These are phyloP conservation scores for Muschampia plurimacula DNA, from an alignment of 2,888 invertebrate genomes.

Conservation along the genomic window DNA sequence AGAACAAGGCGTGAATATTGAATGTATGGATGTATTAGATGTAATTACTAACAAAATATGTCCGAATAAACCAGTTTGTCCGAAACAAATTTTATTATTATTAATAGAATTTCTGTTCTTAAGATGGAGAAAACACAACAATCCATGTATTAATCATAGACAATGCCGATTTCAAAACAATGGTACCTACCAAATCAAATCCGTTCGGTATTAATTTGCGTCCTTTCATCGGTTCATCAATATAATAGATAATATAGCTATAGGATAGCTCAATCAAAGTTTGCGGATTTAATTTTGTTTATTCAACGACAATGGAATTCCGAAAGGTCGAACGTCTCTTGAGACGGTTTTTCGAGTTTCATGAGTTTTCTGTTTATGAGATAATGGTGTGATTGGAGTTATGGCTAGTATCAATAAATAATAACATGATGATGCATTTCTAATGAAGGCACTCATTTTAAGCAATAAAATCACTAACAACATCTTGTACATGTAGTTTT, in stretches of 20 bases:
- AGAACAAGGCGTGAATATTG: too few relatives aligned
- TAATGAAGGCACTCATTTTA: not conserved
- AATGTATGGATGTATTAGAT: too few relatives aligned
- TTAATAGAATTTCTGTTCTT: not conserved
- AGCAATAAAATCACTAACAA: not conserved
- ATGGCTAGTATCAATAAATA: not conserved
- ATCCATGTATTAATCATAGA: conserved; percentile 46
- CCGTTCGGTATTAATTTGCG: conserved; percentile 52
- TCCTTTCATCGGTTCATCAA: conserved; percentile 56
- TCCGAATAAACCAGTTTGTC: too few relatives aligned
- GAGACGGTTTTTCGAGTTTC: conserved; percentile 13
- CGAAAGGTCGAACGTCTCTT: conserved; percentile 29
- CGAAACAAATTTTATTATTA: too few relatives aligned
- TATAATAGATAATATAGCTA: conserved; percentile 52
- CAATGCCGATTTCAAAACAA: conserved; percentile 49
- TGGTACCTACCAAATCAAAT: conserved; percentile 49
- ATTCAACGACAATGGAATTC: conserved; percentile 36
- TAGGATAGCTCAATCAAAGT: conserved; percentile 48
- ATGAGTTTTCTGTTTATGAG: not conserved
- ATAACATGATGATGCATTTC: not conserved
- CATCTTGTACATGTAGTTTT: not conserved
- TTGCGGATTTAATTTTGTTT: conserved; percentile 44
- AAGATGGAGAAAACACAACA: conserved; percentile 14
- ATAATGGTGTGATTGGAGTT: not conserved
- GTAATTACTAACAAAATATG: too few relatives aligned